Percentiles rank a stretch among this genome's conserved stretches.
Evolutionary conservation across 2,797 vertebrate genomes (phyloP).

Genomic region (Neopelma chrysocephalum): DNA sequence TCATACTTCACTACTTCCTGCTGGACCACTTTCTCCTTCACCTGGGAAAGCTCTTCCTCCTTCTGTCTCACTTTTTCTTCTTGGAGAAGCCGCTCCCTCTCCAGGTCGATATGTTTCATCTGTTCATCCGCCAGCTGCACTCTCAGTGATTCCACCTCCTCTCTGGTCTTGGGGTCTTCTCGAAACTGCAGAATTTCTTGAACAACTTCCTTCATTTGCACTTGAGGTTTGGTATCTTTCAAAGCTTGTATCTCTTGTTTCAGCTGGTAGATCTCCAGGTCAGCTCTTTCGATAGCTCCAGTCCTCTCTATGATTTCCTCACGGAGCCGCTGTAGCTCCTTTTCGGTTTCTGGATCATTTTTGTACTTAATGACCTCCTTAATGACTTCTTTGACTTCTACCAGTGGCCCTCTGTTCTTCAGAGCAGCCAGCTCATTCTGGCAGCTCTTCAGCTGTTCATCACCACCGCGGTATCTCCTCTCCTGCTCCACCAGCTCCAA

Average conservation of each 20-base stretch:
- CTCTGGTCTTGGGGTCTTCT: constrained; percentile 92
- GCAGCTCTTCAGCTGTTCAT: constrained; percentile 85
- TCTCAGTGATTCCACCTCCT: constrained; percentile 89
- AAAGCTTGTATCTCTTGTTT: constrained; percentile 91
- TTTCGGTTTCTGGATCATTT: constrained; percentile 90
- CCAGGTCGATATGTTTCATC: constrained; percentile 89
- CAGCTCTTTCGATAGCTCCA: constrained; percentile 86
- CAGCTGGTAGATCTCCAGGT: constrained; percentile 92
- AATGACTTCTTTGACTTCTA: constrained; percentile 92
- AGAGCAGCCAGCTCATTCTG: constrained; percentile 85
- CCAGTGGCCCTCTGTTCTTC: constrained; percentile 86
- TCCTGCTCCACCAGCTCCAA: constrained; percentile 92
- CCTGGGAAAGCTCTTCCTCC: constrained; percentile 90
- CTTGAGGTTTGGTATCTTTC: constrained; percentile 91
- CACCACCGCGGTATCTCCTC: constrained; percentile 83
- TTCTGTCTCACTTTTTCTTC: constrained; percentile 87
- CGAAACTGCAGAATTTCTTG: constrained; percentile 93
- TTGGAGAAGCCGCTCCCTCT: constrained; percentile 80
- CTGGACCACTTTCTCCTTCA: constrained; percentile 89
- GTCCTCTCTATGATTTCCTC: constrained; percentile 94
- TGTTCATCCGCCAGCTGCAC: constrained; percentile 89
- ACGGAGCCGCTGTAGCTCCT: constrained; percentile 90
- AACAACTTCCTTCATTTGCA: constrained; percentile 92
- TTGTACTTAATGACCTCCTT: constrained; percentile 98
- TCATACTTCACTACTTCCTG: constrained; percentile 93